Evolutionary conservation across 2,797 vertebrate genomes (phyloP), one percentile per base, ranked within the genome.

Genomic region (Pygocentrus nattereri): DNA sequence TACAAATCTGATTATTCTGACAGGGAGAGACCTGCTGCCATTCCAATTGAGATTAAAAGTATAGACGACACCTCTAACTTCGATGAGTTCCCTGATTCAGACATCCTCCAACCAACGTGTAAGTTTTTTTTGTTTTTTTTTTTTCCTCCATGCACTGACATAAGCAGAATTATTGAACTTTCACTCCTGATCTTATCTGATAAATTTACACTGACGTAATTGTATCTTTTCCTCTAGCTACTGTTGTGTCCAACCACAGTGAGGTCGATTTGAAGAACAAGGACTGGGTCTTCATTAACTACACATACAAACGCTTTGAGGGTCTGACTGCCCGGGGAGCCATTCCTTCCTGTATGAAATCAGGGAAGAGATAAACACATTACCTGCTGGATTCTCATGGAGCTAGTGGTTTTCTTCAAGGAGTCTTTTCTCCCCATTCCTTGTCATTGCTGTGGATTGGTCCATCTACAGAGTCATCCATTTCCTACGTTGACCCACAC

Each of bases 221-320:
- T 49, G 19, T 49, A n/a, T 16, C 5, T 64, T 78, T 67, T 6
- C 30, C 47, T 0, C 44, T 54, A 30, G 50, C 75, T 68, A 61
- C 82, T 52, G 62, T 75, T 19, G 85, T 87, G 25, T 74, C 94
- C 88, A 96, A 94, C 79, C 96, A 96, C 71, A 93, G 95, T 0
- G 96, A 97, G 90, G 92, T 92, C 0, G 96, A 97, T 91, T 95
- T 95, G 86, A 96, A 96, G 91, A 97, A 94, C 91, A 97, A 97
- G 80, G 96, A 97, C 91, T 97, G 96, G 96, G 96, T 97, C 89
- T 97, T 97, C 87, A 94, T 97, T 90, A 97, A 97, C 84, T 97
- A 97, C 86, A 97, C 96, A 0, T 97, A 97, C 90, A 97, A 97
- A 70, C 95, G 96, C 80, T 97, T 97, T 0, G 96, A 97, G 88